Conservation (phyloP, 2,797 vertebrate species). For the Eulemur rubriventer region DNA sequence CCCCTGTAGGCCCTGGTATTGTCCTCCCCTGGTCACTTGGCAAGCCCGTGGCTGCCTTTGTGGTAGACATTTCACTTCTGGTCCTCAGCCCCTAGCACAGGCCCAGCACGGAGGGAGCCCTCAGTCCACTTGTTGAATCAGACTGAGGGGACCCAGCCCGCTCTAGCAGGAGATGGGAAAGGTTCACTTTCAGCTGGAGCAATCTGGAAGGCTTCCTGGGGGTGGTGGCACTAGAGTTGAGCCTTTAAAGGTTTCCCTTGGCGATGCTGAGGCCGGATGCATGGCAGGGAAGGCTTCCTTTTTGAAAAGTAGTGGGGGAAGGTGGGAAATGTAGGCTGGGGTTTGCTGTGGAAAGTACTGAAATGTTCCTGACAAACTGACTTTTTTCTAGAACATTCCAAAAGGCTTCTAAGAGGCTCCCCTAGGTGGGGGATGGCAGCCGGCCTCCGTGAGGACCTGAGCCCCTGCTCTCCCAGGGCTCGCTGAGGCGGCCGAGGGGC, state of each 20-base stretch:
- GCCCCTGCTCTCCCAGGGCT: background rate
- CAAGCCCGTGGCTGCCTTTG: background rate
- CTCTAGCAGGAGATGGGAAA: background rate
- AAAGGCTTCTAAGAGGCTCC: background rate
- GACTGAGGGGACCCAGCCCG: background rate
- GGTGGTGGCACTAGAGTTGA: background rate
- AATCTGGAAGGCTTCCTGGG: background rate
- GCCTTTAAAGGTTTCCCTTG: background rate
- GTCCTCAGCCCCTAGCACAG: background rate
- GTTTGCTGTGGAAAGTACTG: background rate
- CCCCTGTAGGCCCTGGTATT: background rate
- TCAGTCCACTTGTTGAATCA: background rate
- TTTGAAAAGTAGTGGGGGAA: background rate
- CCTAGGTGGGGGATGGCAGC: background rate
- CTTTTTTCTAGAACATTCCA: background rate
- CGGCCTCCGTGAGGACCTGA: background rate
- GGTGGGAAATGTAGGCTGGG: background rate
- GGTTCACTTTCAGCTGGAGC: background rate
- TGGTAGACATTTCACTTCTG: background rate
- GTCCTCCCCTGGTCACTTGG: background rate
- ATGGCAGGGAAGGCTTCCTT: background rate
- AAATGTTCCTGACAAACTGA: background rate
- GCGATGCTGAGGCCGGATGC: too few species aligned
- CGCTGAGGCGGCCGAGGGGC: fast-evolving
- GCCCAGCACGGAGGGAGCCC: background rate